A percentile compares a stretch with the other conserved stretches of the same genome.
Evolutionary conservation across 2,113 vertebrate species (phyloP).

Genomic region (mouse (Mus musculus)): DNA sequence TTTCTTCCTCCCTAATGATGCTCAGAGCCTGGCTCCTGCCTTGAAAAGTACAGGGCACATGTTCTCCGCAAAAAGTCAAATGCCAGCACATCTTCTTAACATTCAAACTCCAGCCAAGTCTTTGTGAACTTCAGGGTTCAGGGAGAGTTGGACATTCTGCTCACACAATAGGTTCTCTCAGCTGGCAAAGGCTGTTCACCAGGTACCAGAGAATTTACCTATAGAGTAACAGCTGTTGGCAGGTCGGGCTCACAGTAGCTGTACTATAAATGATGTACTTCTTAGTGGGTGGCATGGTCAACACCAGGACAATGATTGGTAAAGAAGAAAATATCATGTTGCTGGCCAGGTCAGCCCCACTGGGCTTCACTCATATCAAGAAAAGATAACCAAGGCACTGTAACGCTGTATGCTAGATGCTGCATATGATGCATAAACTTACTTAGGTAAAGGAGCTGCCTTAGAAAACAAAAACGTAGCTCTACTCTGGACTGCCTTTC

Average conservation of each 20-base stretch:
- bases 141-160: slow-evolving; percentile 18
- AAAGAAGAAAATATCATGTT: neutral
- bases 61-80: slow-evolving; percentile 34
- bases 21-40: slow-evolving; percentile 8
- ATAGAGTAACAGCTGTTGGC: neutral
- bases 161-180: neutral
- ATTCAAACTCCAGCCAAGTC: slow-evolving; percentile 66
- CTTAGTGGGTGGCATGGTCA: neutral
- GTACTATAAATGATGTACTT: neutral
- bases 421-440: slow-evolving; percentile 15
- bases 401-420: neutral
- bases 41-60: slow-evolving; percentile 51
- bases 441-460: slow-evolving; percentile 32
- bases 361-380: neutral
- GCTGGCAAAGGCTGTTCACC: slow-evolving; percentile 3
- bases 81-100: slow-evolving; percentile 59
- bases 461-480: neutral
- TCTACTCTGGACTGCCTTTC: slow-evolving; percentile 11
- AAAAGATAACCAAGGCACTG: slow-evolving; percentile 51
- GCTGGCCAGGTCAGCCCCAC: neutral
- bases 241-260: neutral
- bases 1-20: neutral
- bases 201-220: neutral
- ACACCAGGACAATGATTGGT: neutral
- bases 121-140: slow-evolving; percentile 41